Evolutionary conservation across 1,140 invertebrate species (phyloP).

Genomic region (Sinonovacula constricta): DNA sequence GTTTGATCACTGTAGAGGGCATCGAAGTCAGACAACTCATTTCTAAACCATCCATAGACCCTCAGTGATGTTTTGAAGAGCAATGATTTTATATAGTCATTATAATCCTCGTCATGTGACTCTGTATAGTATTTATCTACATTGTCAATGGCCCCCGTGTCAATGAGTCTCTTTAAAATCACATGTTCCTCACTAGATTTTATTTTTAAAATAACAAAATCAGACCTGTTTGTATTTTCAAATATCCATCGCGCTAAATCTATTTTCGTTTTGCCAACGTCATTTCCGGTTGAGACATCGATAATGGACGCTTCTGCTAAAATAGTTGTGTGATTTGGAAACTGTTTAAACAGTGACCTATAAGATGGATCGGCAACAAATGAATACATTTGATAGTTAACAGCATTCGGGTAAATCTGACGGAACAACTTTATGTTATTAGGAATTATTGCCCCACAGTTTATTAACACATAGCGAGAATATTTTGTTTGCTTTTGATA

Average conservation of each 20-base stretch:
- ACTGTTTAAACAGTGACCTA: slow-evolving; percentile 1
- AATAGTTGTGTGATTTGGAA: slow-evolving; percentile 10
- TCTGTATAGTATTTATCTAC: slow-evolving; percentile 12
- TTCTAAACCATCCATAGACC: not conserved
- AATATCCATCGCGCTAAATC: slow-evolving; percentile 5
- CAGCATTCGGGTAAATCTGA: not conserved
- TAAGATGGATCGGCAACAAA: slow-evolving; percentile 8
- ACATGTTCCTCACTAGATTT: not conserved
- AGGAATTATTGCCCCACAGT: slow-evolving; percentile 16
- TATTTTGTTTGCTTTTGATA: too few relatives aligned
- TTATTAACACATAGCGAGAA: too few relatives aligned
- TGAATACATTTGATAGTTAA: not conserved
- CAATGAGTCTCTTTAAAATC: not conserved
- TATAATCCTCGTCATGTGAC: not conserved
- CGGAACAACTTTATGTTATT: not conserved
- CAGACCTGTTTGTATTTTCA: not conserved
- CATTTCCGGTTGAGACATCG: not conserved
- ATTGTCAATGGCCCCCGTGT: not conserved
- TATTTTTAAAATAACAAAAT: slow-evolving; percentile 15
- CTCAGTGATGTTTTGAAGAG: not conserved
- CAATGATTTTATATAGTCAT: not conserved
- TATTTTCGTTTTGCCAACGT: not conserved
- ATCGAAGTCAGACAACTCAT: not conserved
- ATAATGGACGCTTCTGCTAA: not conserved
- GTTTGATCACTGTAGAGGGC: not conserved